Evolutionary conservation across 2,888 invertebrate species (phyloP), one percentile per base, ranked within the genome.

Genomic region (Rhagophthalmus giganteus): DNA sequence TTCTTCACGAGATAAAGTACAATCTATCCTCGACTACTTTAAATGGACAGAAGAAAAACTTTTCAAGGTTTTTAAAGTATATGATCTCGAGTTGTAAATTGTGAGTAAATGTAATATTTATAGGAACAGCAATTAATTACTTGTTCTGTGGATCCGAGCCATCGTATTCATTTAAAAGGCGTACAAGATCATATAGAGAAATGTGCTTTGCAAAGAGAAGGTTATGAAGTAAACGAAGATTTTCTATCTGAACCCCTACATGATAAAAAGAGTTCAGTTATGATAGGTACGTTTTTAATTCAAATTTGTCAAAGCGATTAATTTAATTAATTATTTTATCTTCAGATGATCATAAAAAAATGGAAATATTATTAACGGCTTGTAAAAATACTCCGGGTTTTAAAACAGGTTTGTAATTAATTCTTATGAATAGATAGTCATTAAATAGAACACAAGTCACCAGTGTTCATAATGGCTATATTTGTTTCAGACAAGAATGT

Each of bases 131-230:
- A 68, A 41, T 58, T 71, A 16, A 61, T 74, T 1, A 60, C 59
- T n/a, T 81, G 81, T 54, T 76, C 78, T 1, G 67, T 78, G 12
- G 72, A 79, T 66, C 49, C 66, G 8, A 70, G 70, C 8, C 81
- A 81, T 62, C 66, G 70, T 50, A 65, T 81, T 30, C 69, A 72
- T n/a, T 61, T 71, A 48, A 68, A 70, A 55, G 71, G 63, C 25
- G 59, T 75, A 5, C 69, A 74, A 14, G 62, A 68, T 35, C 81
- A 81, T 68, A 59, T 78, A 3, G 64, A 71, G 30, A 68, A 65
- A 54, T 81, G 81, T 62, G 68, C 70, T 27, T 70, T 79, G 66
- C 76, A 71, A 61, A 66, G 70, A 10, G 74, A 77, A 60, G 78
- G 78, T 41, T 81, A 81, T 57, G 57, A 63, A 15, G 60, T 68